Conservation (phyloP, 2,797 vertebrate species). For the Megaceryle alcyon region DNA sequence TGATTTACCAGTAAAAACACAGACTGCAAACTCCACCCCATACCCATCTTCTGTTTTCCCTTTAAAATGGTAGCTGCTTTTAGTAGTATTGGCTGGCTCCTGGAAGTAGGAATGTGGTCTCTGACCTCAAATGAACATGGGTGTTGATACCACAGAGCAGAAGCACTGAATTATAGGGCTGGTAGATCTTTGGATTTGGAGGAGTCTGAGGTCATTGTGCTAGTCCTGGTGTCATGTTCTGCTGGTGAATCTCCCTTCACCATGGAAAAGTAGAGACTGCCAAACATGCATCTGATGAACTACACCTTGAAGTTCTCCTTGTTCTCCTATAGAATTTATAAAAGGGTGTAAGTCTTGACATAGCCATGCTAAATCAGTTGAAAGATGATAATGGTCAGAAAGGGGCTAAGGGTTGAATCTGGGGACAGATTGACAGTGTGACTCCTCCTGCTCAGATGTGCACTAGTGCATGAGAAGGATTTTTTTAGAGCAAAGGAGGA, state of each 20-base stretch:
- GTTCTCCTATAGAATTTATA: neutral
- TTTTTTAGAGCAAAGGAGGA: neutral
- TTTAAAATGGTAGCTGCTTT: neutral
- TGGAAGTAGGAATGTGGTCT: neutral
- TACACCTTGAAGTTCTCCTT: neutral
- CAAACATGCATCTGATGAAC: neutral
- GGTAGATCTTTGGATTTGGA: neutral
- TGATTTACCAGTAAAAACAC: neutral
- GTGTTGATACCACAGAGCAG: neutral
- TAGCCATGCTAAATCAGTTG: neutral
- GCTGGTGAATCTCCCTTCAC: neutral
- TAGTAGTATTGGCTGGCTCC: fast-evolving
- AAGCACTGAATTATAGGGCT: neutral
- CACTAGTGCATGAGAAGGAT: neutral
- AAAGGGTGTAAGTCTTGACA: neutral
- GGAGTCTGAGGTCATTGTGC: neutral
- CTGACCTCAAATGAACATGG: neutral
- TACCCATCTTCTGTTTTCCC: neutral
- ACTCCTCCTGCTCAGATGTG: neutral
- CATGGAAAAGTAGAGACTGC: neutral
- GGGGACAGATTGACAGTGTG: neutral
- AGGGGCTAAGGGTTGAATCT: neutral
- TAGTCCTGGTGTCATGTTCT: fast-evolving
- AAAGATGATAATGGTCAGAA: neutral
- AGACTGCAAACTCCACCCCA: neutral